Conservation (phyloP, 2,888 invertebrate genomes). For the Callosobruchus maculatus region DNA sequence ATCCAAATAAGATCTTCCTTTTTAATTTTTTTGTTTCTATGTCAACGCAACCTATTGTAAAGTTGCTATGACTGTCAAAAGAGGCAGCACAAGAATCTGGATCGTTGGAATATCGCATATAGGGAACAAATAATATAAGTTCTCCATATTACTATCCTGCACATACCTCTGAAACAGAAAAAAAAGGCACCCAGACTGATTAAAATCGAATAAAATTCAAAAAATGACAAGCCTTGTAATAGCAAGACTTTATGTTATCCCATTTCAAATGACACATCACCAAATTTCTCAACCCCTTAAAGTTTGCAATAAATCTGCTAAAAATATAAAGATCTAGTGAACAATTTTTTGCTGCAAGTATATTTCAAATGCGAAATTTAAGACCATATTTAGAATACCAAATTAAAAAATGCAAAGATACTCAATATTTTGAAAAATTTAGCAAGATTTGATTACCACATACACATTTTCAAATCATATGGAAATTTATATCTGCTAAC, state of each 20-base stretch:
- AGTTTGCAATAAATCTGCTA: no score
- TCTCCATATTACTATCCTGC: conserved; percentile 60
- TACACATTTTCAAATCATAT: no score
- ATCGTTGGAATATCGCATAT: not conserved
- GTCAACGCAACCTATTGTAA: no score
- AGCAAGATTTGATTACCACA: no score
- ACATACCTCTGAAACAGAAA: conserved; percentile 81
- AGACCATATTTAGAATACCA: no score
- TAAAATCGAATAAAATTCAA: conserved; percentile 25
- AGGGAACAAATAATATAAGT: not conserved
- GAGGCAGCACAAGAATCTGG: not conserved
- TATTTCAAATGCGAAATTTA: no score
- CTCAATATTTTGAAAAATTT: no score
- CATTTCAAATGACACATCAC: not conserved
- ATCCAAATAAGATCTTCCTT: not conserved
- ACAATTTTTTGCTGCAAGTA: no score
- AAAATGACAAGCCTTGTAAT: not conserved
- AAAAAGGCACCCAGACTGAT: conserved; percentile 55
- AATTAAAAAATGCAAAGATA: no score
- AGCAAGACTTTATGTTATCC: conserved; percentile 1
- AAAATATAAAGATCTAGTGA: no score
- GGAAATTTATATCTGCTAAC: no score
- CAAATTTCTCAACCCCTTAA: not conserved
- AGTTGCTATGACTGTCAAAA: no score
- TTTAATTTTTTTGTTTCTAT: not conserved